Base-by-base conservation (phyloP, 2,797 vertebrate genomes). In the Pelodytes ibericus region DNA sequence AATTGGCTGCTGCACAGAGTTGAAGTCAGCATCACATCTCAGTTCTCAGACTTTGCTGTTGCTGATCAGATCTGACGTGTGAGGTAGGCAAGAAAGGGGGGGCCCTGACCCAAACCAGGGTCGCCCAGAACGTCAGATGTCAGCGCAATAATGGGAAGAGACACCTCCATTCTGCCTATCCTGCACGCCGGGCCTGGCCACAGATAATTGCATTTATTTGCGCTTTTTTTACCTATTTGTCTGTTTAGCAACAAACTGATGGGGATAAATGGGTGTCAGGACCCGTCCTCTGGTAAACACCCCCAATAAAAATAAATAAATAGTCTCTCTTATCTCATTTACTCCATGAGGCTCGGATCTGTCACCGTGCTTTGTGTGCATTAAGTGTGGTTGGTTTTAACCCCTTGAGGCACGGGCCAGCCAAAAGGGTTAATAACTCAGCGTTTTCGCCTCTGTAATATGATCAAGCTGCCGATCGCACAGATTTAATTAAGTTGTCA, bases 101-200 rank as follows among this genome's bases (percentile, higher is more conserved):
- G 69, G 27, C 53, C 31, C 20, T 72, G 75, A 72, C 75, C 75
- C 65, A 41, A 77, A 41, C 49, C 39, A 39, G 70, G 70, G 95
- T 96, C 95, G 95, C 95, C 93, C 91, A 93, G 93, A 92, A 91
- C 95, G 94, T 97, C 94, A 96, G 94, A 93, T 94, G 91, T 93
- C 94, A 92, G 93, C 92, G 92, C 92, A 92, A 94, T 97, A 98
- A 98, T 98, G 93, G 93, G 94, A 97, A 96, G 94, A 96, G 96
- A 97, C 95, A 96, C 95, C 95, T 96, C 94, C 95, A 94, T 96
- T 97, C 96, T 98, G 95, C 91, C 91, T 44, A 61, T 67, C 57
- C 63, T 41, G 70, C 57, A 67, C 53, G 22, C 30, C 24, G 31
- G 69, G 47, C 57, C 24, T 47, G 26, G 69, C 53, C 16, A 36